Percentiles rank a stretch among this genome's conserved stretches.
These are phyloP conservation scores for Epinephelus malabaricus DNA, from an alignment of 2,797 vertebrate genomes.

Conservation along the genomic window DNA sequence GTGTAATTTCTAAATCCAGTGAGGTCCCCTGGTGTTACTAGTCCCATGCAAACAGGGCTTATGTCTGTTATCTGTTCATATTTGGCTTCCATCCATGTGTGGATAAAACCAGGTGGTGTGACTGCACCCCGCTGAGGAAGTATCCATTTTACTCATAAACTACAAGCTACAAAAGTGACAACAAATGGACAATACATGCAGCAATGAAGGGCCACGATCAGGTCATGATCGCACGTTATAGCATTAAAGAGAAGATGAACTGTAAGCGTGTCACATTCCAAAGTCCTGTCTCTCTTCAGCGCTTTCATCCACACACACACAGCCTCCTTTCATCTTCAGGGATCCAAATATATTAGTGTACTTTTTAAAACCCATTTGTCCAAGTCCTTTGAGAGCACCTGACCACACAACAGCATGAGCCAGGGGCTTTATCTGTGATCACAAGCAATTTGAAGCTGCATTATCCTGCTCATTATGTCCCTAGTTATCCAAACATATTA, in stretches of 20 bases:
- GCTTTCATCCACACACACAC: constrained; percentile 5
- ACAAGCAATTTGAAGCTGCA: constrained; percentile 38
- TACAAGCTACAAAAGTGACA: not conserved
- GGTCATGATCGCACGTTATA: constrained; percentile 23
- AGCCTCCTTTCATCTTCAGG: constrained; percentile 13
- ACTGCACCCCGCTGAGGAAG: constrained; percentile 6
- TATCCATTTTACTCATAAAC: constrained; percentile 4
- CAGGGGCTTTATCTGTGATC: constrained; percentile 43
- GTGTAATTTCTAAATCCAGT: no score
- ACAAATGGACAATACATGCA: constrained; percentile 9
- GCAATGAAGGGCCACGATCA: not conserved
- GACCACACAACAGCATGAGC: constrained; percentile 36
- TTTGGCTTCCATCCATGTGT: constrained; percentile 19
- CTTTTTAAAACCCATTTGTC: constrained; percentile 41
- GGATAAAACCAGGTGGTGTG: constrained; percentile 17
- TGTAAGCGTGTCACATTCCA: constrained; percentile 6
- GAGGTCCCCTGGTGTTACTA: no score
- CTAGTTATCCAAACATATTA: constrained; percentile 54
- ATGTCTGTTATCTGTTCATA: constrained; percentile 33
- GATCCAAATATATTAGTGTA: constrained; percentile 28
- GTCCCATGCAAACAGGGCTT: no score
- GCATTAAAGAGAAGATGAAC: constrained; percentile 19
- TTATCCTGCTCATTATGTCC: constrained; percentile 49
- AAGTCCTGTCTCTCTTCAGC: constrained; percentile 4
- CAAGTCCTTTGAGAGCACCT: constrained; percentile 47